Evolutionary conservation across 1,140 invertebrate genomes (phyloP), one percentile per base, ranked within the genome.

Genomic region (Varroa destructor): DNA sequence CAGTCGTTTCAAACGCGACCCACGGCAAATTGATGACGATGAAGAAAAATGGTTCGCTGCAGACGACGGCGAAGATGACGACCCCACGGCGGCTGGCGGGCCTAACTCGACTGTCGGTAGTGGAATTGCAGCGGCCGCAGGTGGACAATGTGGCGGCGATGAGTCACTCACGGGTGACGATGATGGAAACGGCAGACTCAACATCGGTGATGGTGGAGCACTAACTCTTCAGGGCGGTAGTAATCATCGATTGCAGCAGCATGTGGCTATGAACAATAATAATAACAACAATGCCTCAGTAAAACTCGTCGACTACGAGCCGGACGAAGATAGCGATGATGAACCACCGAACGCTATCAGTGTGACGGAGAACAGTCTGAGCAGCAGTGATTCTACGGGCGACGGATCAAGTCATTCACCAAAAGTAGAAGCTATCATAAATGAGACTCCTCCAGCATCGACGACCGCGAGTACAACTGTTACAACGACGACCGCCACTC

Each of bases 21-120:
- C 90, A 74, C 84, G 93, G 57, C 88, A 93, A 77, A 84, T 96
- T 74, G 93, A 97, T 64, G 93, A 97, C 77, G 94, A 98, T 76
- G 94, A 98, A 79, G 94, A 97, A 80, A 92, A 95, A 85, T 98
- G 93, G 93, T 97, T 97, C 81, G 94, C 94, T 78, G 90, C 95
- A 76, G 93, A 97, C 75, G 93, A 96, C 78, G 93, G 95, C 76
- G 87, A 91, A 75, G 81, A 83, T 56, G 92, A 96, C 77, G 78
- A 84, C 86, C 46, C 46, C 3, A 51, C 46, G 46, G 46, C 8
- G 46, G 46, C 46, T 8, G 46, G 46, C 8, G 46, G 46, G 46
- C 46, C 46, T 8, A 51, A 51, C 8, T 3, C 46, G 46, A 5
- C 46, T 0, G 8, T 51, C 8, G 46, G 3, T 8, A 8, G 3